These are phyloP conservation scores for Leistus spinibarbis DNA, from an alignment of 2,888 invertebrate species.

Conservation along the genomic window DNA sequence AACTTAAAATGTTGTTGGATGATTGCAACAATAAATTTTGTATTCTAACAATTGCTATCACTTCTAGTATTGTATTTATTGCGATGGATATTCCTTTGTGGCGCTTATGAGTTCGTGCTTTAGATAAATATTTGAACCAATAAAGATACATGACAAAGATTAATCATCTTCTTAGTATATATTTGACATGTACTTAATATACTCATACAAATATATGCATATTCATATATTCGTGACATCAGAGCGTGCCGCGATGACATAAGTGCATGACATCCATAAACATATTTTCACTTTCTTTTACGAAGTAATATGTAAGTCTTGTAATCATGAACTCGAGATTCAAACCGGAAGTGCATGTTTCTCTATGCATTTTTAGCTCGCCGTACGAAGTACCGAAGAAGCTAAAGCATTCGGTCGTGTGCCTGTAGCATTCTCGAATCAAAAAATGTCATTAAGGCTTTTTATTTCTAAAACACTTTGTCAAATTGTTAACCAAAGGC, in stretches of 20 bases:
- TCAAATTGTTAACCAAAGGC: too few species aligned
- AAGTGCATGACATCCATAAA: constrained; percentile 22
- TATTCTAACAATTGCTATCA: too few species aligned
- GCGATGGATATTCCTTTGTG: constrained; percentile 16
- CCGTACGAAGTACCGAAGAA: too few species aligned
- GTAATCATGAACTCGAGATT: too few species aligned
- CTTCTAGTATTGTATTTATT: too few species aligned
- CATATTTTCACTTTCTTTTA: constrained; percentile 7
- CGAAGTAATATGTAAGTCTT: background rate
- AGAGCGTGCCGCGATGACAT: constrained; percentile 18
- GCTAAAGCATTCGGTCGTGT: too few species aligned
- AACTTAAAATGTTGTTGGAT: too few species aligned
- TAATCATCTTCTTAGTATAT: constrained; percentile 13
- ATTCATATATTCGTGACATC: constrained; percentile 28
- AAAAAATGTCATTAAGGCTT: too few species aligned
- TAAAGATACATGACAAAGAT: constrained; percentile 21
- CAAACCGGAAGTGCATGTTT: too few species aligned
- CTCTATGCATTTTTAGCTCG: too few species aligned
- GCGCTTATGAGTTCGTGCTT: constrained; percentile 11
- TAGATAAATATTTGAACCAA: constrained; percentile 24
- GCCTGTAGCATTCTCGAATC: too few species aligned
- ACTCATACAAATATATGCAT: constrained; percentile 14
- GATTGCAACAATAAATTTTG: constrained; percentile 23
- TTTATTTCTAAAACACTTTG: too few species aligned
- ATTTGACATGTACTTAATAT: background rate